Percentiles rank a stretch among this genome's conserved stretches.
phyloP scores from a whole-genome alignment of 2,888 invertebrate genomes.

The Stramonita haemastoma region DNA sequence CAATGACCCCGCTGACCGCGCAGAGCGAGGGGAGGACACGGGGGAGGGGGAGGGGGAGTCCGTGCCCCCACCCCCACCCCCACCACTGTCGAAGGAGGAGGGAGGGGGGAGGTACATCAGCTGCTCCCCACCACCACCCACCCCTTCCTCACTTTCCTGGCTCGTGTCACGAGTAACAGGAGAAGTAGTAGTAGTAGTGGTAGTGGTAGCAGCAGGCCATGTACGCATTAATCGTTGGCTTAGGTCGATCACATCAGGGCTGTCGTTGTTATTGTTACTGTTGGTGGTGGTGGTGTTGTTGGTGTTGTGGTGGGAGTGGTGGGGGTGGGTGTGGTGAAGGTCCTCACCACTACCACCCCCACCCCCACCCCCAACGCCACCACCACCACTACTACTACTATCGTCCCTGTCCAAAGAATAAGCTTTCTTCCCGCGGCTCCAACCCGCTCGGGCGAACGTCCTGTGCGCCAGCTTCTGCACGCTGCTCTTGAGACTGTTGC shows the following conservation, averaged over 20 bases:
- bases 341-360: neutral
- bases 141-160: constrained; percentile 14
- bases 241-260: constrained; percentile 29
- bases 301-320: neutral
- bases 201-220: no score
- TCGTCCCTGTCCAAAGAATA: constrained; percentile 26
- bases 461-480: constrained; percentile 65
- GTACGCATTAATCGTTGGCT: constrained; percentile 21
- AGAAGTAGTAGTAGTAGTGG: no score
- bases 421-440: constrained; percentile 51
- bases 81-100: constrained; percentile 30
- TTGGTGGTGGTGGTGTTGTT: neutral
- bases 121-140: neutral
- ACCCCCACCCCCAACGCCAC: no score
- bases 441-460: constrained; percentile 59
- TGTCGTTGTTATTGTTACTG: neutral
- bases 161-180: constrained; percentile 13
- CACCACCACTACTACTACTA: neutral
- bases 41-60: constrained; percentile 4
- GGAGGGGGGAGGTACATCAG: constrained; percentile 32
- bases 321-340: neutral
- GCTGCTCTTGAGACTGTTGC: constrained; percentile 59
- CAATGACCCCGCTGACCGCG: constrained; percentile 7
- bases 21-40: constrained; percentile 7
- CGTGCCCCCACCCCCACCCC: neutral